Conservation (phyloP, 1,140 invertebrate genomes). For the Saccostrea cuccullata region DNA sequence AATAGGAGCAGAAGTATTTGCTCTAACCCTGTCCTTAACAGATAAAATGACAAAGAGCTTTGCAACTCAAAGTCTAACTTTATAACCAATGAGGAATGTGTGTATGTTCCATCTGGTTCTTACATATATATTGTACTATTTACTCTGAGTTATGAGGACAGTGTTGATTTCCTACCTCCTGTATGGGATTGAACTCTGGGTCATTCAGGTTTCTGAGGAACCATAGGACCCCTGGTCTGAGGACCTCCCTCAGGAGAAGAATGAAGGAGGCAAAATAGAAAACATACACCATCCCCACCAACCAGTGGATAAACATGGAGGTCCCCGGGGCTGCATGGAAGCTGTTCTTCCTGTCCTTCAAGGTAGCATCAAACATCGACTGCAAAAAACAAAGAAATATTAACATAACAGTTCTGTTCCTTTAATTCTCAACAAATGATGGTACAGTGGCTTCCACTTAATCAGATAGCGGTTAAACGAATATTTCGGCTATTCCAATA, state of each 20-base stretch:
- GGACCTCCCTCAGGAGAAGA: constrained; percentile 92
- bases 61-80: no score
- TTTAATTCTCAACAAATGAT: no score
- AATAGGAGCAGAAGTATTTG: no score
- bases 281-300: constrained; percentile 99
- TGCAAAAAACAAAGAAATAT: constrained; percentile 59
- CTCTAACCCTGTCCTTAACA: no score
- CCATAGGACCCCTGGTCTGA: constrained; percentile 97
- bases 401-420: background rate
- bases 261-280: constrained; percentile 99
- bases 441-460: no score
- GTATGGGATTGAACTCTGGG: constrained; percentile 98
- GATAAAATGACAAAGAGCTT: no score
- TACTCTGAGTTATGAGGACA: background rate
- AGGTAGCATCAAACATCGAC: constrained; percentile 90
- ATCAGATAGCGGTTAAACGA: no score
- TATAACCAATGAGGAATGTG: no score
- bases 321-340: constrained; percentile 95
- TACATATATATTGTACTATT: background rate
- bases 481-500: no score
- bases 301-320: constrained; percentile 99
- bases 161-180: constrained; percentile 82
- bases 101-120: no score
- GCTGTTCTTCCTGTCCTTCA: constrained; percentile 86
- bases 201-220: constrained; percentile 97